A percentile compares a stretch with the other conserved stretches of the same genome.
Conservation (phyloP, 2,888 invertebrate genomes). For the Mongoloraphidia duomilia region DNA sequence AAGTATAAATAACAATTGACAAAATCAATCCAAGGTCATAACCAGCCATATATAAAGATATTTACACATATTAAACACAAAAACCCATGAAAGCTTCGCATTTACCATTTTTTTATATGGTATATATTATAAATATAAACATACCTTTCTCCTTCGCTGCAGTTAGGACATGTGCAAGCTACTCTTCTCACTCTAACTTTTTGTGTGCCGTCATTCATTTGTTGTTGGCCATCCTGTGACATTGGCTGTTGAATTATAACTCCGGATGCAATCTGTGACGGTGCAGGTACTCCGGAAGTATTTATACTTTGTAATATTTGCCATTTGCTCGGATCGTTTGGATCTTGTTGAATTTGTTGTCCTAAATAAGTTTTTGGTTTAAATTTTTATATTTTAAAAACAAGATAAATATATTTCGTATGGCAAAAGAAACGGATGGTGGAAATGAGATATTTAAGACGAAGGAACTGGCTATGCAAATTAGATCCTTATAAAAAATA, state of each 20-base stretch:
- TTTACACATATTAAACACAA: neutral
- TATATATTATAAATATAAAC: too few relatives aligned
- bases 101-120: neutral
- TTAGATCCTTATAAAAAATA: too few relatives aligned
- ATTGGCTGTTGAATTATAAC: slow-evolving; percentile 20
- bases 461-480: too few relatives aligned
- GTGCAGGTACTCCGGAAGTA: slow-evolving; percentile 22
- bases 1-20: neutral
- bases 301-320: slow-evolving; percentile 46
- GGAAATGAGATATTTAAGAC: too few relatives aligned
- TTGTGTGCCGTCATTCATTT: slow-evolving; percentile 20
- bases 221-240: slow-evolving; percentile 17
- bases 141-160: slow-evolving; percentile 72
- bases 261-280: slow-evolving; percentile 20
- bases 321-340: slow-evolving; percentile 74
- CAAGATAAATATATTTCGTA: neutral
- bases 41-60: neutral
- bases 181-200: slow-evolving; percentile 63
- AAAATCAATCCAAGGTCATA: neutral
- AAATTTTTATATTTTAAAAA: neutral
- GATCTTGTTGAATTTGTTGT: slow-evolving; percentile 68
- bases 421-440: neutral
- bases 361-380: slow-evolving; percentile 21
- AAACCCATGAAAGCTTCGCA: neutral
- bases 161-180: slow-evolving; percentile 96